Base-by-base conservation (phyloP, 2,797 vertebrate genomes). In the Ataeniobius toweri region DNA sequence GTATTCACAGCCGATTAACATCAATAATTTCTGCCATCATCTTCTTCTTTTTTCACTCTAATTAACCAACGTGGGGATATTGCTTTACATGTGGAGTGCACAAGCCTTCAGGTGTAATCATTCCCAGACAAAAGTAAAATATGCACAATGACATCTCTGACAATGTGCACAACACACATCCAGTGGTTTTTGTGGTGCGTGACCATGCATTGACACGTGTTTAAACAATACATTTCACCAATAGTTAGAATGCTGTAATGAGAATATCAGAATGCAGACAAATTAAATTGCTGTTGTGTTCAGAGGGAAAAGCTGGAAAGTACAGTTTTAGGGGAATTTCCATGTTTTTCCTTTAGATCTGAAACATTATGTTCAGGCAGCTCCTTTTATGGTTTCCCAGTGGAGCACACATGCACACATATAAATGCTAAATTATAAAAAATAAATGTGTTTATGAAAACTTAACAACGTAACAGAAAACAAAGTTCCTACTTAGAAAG, bases 111-210 rank as follows among this genome's bases (percentile, higher is more conserved):
- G 70, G 63, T 75, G 41, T 78, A 89, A 89, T 90, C 53, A 83
- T 81, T 87, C 80, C 77, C 80, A 80, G 82, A 36, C 73, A 85
- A 87, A 84, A 80, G 31, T 82, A 22, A 70, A 86, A 88, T 58
- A 63, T 53, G 36, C 65, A 78, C 9, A 83, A 80, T 77, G 74
- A 72, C 59, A 68, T 69, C 36, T 81, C 81, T 87, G 81, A 82
- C 77, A 88, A 71, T 65, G 18, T 36, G 50, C 12, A 10, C n/a
- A 22, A 14, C 48, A 26, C 26, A 36, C 44, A 3, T 59, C 26
- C 10, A 68, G 70, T 55, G 51, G 73, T 78, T 81, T 72, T n/a
- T 74, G 74, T 73, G 78, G 55, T 61, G 71, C 72, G 58, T 73
- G 24, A 67, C 56, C 39, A 36, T 28, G 59, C 56, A 41, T 53